phyloP scores from a whole-genome alignment of 1,140 invertebrate genomes.

The Trichonephila clavipes region DNA sequence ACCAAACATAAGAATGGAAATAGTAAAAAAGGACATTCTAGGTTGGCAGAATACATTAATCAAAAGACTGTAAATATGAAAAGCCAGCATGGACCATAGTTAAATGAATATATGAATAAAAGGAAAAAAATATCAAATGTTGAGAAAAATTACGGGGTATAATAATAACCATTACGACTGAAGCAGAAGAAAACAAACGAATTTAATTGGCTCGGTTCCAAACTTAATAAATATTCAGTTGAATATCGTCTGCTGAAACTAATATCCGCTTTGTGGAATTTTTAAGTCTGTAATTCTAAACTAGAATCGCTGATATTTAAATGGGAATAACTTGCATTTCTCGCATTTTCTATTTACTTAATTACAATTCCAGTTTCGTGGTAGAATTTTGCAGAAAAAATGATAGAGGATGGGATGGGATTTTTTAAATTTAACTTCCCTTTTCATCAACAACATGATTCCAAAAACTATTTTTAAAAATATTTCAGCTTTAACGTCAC shows the following conservation, averaged over 20 bases:
- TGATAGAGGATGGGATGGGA: not conserved
- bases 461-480: not conserved
- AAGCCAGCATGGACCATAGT: not conserved
- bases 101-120: slow-evolving; percentile 5
- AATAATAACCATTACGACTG: slow-evolving; percentile 27
- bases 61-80: slow-evolving; percentile 34
- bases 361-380: not conserved
- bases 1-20: not conserved
- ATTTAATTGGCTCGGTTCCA: slow-evolving; percentile 11
- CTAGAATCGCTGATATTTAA: not conserved
- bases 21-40: not conserved
- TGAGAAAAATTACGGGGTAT: not conserved
- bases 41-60: slow-evolving; percentile 6
- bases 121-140: not conserved
- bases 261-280: not conserved
- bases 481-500: too few species aligned
- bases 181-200: not conserved
- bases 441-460: not conserved
- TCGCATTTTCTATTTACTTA: slow-evolving; percentile 14
- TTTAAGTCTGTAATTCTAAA: not conserved
- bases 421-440: not conserved
- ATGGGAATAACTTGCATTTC: not conserved
- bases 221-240: slow-evolving; percentile 53
- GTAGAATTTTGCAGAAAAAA: not conserved
- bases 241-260: slow-evolving; percentile 32